Conservation (phyloP, 2,113 vertebrate genomes). For the Mobula hypostoma region DNA sequence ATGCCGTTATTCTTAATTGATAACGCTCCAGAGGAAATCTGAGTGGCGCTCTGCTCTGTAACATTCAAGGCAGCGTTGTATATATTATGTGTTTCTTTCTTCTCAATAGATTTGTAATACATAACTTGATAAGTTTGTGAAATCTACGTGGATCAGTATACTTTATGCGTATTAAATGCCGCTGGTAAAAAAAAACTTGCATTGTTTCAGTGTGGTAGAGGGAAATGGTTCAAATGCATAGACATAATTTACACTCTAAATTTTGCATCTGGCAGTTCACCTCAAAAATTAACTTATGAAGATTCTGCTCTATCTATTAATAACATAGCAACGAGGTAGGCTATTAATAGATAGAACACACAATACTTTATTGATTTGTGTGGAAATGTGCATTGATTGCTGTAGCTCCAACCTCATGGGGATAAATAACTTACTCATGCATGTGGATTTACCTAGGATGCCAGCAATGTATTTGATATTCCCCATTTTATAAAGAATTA, state of each 20-base stretch:
- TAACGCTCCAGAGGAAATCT: neutral
- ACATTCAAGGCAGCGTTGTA: neutral
- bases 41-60: neutral
- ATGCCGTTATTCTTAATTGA: neutral
- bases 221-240: neutral
- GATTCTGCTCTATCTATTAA: too few relatives aligned
- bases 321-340: neutral
- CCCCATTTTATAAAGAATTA: neutral
- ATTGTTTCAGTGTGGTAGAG: neutral
- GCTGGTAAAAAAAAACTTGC: neutral
- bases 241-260: neutral
- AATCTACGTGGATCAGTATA: neutral
- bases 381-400: neutral
- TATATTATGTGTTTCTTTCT: neutral
- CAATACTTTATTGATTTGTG: neutral
- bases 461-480: neutral
- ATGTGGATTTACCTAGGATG: neutral
- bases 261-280: neutral
- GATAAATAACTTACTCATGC: too few relatives aligned
- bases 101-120: neutral
- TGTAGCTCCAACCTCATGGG: neutral
- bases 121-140: neutral
- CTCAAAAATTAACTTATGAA: too few relatives aligned
- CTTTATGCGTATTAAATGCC: neutral
- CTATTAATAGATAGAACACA: neutral